Conservation (phyloP, 2,797 vertebrate genomes). For the Oreortyx pictus region DNA sequence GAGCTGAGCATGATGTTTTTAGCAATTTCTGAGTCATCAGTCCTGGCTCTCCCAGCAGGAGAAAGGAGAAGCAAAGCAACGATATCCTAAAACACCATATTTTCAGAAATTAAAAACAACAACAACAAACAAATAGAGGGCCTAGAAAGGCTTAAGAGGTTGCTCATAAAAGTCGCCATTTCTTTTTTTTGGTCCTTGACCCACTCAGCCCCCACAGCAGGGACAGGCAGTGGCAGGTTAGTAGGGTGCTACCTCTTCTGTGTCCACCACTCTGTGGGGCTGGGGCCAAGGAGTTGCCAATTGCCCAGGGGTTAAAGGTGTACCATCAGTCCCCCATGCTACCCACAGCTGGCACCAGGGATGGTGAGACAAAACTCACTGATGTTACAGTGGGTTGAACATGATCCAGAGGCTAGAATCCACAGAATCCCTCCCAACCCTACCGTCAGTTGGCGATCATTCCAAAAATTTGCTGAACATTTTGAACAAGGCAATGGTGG, state of each 20-base stretch:
- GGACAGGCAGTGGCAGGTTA: neutral
- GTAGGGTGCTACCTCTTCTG: neutral
- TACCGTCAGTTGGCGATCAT: fast-evolving
- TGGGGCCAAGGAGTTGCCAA: neutral
- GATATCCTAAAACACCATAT: neutral
- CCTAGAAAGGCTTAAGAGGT: neutral
- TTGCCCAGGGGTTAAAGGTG: neutral
- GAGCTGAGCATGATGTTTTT: conserved; percentile 64
- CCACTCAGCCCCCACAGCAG: fast-evolving
- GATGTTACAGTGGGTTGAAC: fast-evolving
- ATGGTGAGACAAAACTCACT: fast-evolving
- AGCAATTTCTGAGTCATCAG: conserved; percentile 71
- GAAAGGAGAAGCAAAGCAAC: conserved; percentile 18
- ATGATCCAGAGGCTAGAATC: fast-evolving
- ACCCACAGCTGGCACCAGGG: neutral
- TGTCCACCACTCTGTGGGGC: fast-evolving
- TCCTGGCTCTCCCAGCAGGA: conserved; percentile 38
- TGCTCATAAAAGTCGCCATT: neutral
- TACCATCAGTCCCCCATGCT: fast-evolving
- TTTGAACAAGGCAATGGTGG: neutral
- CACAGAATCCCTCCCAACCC: neutral
- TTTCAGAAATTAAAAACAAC: neutral
- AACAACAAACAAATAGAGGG: neutral
- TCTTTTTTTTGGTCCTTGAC: neutral
- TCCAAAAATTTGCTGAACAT: neutral